These are phyloP conservation scores for Triplophysa tibetana DNA, from an alignment of 2,113 vertebrate genomes.

Conservation along the genomic window DNA sequence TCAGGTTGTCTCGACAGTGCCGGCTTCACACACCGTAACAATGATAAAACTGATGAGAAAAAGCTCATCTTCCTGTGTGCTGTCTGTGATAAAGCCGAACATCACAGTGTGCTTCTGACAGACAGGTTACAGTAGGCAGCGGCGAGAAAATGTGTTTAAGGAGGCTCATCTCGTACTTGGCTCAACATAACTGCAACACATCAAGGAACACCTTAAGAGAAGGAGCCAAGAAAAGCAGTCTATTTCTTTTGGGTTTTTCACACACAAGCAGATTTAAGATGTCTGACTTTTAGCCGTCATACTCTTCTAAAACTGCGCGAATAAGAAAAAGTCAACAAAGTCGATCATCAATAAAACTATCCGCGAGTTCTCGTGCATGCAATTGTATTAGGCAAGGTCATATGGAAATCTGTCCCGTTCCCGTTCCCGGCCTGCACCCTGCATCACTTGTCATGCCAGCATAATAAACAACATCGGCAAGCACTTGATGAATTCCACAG, in stretches of 20 bases:
- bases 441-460: slow-evolving; percentile 58
- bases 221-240: slow-evolving; percentile 38
- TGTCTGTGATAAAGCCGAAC: slow-evolving; percentile 37
- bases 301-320: slow-evolving; percentile 47
- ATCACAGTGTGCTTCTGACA: slow-evolving; percentile 41
- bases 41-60: slow-evolving; percentile 55
- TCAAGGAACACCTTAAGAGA: slow-evolving; percentile 36
- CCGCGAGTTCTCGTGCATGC: slow-evolving; percentile 48
- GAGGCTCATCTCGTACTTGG: slow-evolving; percentile 22
- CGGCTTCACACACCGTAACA: slow-evolving; percentile 42
- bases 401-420: slow-evolving; percentile 70
- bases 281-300: slow-evolving; percentile 38
- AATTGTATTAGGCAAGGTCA: slow-evolving; percentile 69
- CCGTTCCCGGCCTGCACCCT: slow-evolving; percentile 54
- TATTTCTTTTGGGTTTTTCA: slow-evolving; percentile 16
- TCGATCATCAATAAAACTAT: slow-evolving; percentile 65
- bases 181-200: not conserved
- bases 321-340: slow-evolving; percentile 62
- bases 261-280: slow-evolving; percentile 33
- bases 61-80: slow-evolving; percentile 35
- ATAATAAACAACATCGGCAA: slow-evolving; percentile 58
- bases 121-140: slow-evolving; percentile 37
- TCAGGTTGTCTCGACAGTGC: slow-evolving; percentile 58
- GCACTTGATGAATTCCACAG: slow-evolving; percentile 60
- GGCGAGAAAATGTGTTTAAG: slow-evolving; percentile 30